Percentiles rank a stretch among this genome's conserved stretches.
Evolutionary conservation across 2,888 invertebrate genomes (phyloP).

Genomic region (Dorcus parallelipipedus): DNA sequence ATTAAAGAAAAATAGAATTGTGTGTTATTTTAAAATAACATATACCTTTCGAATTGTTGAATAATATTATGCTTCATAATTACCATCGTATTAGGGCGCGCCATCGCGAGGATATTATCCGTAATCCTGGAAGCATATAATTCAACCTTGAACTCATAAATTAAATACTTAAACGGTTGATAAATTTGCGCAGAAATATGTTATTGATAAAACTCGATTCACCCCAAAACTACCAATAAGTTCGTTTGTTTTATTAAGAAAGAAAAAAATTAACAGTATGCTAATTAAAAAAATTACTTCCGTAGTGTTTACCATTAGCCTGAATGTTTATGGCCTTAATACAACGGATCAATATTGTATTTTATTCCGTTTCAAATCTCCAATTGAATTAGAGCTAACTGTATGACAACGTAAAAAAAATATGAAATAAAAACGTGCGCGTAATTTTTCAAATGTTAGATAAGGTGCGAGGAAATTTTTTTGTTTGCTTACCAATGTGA

Average conservation of each 20-base stretch:
- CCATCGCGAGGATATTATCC: conserved; percentile 84
- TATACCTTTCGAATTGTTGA: conserved; percentile 71
- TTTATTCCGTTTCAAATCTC: too few relatives aligned
- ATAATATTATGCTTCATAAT: conserved; percentile 75
- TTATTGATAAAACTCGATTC: conserved; percentile 8
- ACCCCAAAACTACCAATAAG: too few relatives aligned
- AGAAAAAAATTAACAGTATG: too few relatives aligned
- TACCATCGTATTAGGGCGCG: conserved; percentile 72
- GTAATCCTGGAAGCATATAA: conserved; percentile 67
- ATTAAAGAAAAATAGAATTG: too few relatives aligned
- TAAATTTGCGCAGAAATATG: not conserved
- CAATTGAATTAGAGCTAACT: not conserved
- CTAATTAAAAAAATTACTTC: too few relatives aligned
- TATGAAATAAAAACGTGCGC: not conserved
- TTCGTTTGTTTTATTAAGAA: too few relatives aligned
- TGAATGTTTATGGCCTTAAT: too few relatives aligned
- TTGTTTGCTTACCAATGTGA: conserved; percentile 70
- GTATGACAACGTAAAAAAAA: not conserved
- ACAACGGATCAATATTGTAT: too few relatives aligned
- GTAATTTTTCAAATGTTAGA: not conserved
- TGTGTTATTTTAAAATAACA: not conserved
- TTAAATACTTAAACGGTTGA: not conserved
- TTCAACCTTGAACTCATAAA: not conserved
- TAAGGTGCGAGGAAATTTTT: too few relatives aligned
- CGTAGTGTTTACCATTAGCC: too few relatives aligned